phyloP scores from a whole-genome alignment of 2,797 vertebrate species.

The Coilia nasus region DNA sequence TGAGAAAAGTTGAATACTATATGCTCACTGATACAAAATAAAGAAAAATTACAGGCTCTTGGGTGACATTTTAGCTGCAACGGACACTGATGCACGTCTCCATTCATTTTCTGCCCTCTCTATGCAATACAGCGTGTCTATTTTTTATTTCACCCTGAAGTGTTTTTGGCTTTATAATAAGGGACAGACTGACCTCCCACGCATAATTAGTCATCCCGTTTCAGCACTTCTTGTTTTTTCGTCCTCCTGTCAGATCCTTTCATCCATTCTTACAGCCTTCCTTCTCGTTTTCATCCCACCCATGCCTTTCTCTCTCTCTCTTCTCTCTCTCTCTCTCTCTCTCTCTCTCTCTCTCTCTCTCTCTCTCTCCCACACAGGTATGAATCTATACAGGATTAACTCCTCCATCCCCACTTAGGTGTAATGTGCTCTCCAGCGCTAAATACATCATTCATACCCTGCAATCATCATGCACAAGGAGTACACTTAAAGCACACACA shows the following conservation, averaged over 20 bases:
- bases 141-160: constrained; percentile 48
- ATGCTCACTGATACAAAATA: no score
- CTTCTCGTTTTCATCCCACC: constrained; percentile 52
- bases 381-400: constrained; percentile 25
- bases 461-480: not conserved
- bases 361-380: constrained; percentile 32
- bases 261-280: constrained; percentile 66
- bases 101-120: not conserved
- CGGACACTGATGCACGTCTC: not conserved
- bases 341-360: not conserved
- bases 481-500: not conserved
- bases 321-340: constrained; percentile 19
- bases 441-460: not conserved
- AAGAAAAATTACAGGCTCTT: not conserved
- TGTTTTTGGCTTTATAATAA: constrained; percentile 69
- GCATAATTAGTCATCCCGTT: constrained; percentile 77
- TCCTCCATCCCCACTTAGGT: not conserved
- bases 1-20: no score
- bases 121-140: not conserved
- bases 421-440: not conserved
- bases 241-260: constrained; percentile 54
- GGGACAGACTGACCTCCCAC: constrained; percentile 78
- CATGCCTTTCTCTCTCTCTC: constrained; percentile 38
- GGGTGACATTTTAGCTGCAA: not conserved
- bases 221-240: constrained; percentile 62